phyloP scores from a whole-genome alignment of 2,113 vertebrate genomes.

The Parotia lawesii region DNA sequence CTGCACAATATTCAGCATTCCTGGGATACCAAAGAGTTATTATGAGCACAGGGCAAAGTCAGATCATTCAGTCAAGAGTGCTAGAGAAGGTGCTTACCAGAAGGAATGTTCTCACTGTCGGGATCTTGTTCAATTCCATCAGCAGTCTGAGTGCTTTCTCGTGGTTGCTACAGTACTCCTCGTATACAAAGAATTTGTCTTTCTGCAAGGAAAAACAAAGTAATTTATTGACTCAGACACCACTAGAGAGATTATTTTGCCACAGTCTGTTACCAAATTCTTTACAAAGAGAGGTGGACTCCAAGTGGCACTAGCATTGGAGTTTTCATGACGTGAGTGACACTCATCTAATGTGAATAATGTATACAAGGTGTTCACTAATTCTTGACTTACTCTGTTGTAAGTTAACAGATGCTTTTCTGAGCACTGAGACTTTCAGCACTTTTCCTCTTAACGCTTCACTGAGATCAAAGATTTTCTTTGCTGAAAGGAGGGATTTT shows the following conservation, averaged over 20 bases:
- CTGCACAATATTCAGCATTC: background rate
- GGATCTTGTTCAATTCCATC: slow-evolving; percentile 96
- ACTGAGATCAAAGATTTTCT: background rate
- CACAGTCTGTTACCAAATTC: background rate
- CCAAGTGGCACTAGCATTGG: background rate
- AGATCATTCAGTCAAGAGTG: background rate
- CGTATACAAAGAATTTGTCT: slow-evolving; percentile 91
- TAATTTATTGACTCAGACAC: background rate
- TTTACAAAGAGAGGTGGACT: background rate
- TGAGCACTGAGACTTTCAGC: background rate
- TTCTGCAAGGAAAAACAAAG: slow-evolving; percentile 78
- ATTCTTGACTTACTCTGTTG: background rate
- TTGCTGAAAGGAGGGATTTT: background rate
- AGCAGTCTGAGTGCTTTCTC: slow-evolving; percentile 95
- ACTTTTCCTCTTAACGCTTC: background rate
- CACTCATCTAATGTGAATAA: background rate
- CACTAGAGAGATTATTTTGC: background rate
- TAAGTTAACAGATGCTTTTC: background rate
- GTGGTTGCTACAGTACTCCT: slow-evolving; percentile 98
- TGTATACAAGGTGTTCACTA: background rate
- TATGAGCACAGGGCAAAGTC: background rate
- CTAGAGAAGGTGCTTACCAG: slow-evolving; percentile 80
- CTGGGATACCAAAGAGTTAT: background rate
- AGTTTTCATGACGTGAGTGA: background rate
- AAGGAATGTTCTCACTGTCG: slow-evolving; percentile 89